phyloP scores from a whole-genome alignment of 2,888 invertebrate genomes.

The Adelphocoris suturalis region DNA sequence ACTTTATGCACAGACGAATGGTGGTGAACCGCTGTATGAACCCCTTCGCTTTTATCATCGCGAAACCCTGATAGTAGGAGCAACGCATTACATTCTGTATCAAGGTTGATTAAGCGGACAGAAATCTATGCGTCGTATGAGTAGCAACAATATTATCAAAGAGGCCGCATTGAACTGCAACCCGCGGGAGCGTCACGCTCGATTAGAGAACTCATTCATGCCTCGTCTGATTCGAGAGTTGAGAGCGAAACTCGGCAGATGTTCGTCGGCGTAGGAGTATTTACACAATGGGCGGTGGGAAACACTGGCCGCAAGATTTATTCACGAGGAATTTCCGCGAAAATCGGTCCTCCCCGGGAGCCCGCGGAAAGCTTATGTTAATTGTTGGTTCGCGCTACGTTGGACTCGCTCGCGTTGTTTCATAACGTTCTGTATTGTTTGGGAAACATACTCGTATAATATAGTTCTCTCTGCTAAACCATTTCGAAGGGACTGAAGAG shows the following conservation, averaged over 20 bases:
- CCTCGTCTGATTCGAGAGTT: constrained; percentile 57
- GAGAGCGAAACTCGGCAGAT: constrained; percentile 60
- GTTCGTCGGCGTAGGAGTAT: constrained; percentile 16
- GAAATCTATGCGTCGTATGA: constrained; percentile 59
- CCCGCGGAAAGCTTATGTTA: constrained; percentile 20
- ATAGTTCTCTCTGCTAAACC: no score
- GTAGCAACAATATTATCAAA: constrained; percentile 66
- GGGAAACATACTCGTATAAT: background rate
- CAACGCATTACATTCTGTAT: constrained; percentile 22
- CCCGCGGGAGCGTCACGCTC: constrained; percentile 44
- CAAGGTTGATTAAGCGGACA: constrained; percentile 55
- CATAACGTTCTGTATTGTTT: constrained; percentile 21
- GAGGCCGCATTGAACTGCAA: constrained; percentile 61
- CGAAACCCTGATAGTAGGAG: background rate
- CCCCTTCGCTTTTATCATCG: constrained; percentile 23
- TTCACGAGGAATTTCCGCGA: constrained; percentile 48
- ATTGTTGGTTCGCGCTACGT: constrained; percentile 29
- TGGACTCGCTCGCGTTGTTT: background rate
- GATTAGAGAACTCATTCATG: constrained; percentile 67
- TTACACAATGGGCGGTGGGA: constrained; percentile 47
- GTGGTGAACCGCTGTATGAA: background rate
- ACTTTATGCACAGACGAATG: background rate
- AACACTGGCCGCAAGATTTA: constrained; percentile 50
- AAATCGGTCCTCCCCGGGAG: constrained; percentile 18
- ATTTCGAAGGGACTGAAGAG: no score